Base-by-base conservation (phyloP, 2,888 invertebrate species). In the Tetrapedia diversipes region DNA sequence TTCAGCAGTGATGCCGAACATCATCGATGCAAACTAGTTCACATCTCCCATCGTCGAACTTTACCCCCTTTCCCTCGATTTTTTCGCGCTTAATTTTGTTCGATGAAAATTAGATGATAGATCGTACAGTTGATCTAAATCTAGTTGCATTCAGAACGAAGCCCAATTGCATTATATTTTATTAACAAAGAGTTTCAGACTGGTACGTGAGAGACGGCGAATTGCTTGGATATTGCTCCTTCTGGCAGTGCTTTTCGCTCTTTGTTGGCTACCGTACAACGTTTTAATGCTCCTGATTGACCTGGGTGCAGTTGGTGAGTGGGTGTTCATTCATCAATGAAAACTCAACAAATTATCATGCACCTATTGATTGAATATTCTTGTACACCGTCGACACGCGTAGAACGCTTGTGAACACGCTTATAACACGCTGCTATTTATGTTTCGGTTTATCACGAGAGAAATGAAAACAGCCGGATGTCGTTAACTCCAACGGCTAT, bases 211-310 rank as follows among this genome's bases (percentile, higher is more conserved):
- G 85, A 92, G 96, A 66, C 95, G 95, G 87, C 93, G 95, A 43
- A 95, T 96, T 11, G 96, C 96, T 0, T 95, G 95, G 93, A 96
- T 96, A 80, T 92, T 96, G 22, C 92, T 96, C 0, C 93, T 96
- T 0, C 92, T 96, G 16, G 96, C 96, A 0, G 93, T 96, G 1
- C 93, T 96, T 27, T 96, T 96, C 87, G 96, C 96, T 0, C 89
- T 95, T 4, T 96, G 96, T 91, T 96, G 96, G 96, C 92, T 96
- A 53, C 96, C 96, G 0, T 96, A 96, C 92, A 95, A 96, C 90
- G 94, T 95, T 56, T 92, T 95, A 29, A 94, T 94, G 86, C 92
- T 96, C 19, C 92, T 96, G 61, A 91, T 95, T 7, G 96, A 96
- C 87, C 93, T 95, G 16, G 93, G 93, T 4, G 86, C 85, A 24